Evolutionary conservation across 2,888 invertebrate genomes (phyloP), one percentile per base, ranked within the genome.

Genomic region (Hirtodrosophila confusa): DNA sequence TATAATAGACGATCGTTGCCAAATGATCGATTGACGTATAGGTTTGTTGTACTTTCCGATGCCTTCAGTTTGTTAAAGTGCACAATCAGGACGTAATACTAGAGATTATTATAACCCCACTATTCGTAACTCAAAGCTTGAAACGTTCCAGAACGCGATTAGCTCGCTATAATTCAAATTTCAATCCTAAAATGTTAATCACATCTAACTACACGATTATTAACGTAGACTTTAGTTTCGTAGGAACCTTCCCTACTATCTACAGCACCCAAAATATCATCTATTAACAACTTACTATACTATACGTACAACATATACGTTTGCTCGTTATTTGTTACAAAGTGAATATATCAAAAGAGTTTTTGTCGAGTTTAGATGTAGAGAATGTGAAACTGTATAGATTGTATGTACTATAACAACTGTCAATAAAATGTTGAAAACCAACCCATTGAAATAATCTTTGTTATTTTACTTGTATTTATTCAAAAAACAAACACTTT

Each of bases 281-380:
- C 23, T 44, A 41, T 35, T 29, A 31, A 36, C 58, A 24, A 62
- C 49, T 61, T 61, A 48, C 5, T 40, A 33, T 10, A 49, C 31
- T 3, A 31, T 79, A 83, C 71, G 72, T 83, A 75, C 63, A n/a
- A n/a, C 8, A 57, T 47, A 48, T 39, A 49, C 43, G 65, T 69
- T 66, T 47, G 47, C 57, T 80, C 80, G 85, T 84, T 84, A 77
- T 78, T 78, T 84, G 85, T 80, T 80, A 73, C 44, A 44, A 69
- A 43, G 6, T 24, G 6, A 43, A 55, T 17, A 55, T 27, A 29
- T 2, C 27, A 47, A 31, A 44, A 35, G 36, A 61, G 62, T 61
- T 62, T 17, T 49, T 62, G 27, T 63, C 57, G 45, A 73, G 43
- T 56, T 73, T 73, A 73, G 69, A 23, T 53, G 48, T 74, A 72